Evolutionary conservation across 2,888 invertebrate species (phyloP), one percentile per base, ranked within the genome.

Genomic region (Drosophila kuntzei): DNA sequence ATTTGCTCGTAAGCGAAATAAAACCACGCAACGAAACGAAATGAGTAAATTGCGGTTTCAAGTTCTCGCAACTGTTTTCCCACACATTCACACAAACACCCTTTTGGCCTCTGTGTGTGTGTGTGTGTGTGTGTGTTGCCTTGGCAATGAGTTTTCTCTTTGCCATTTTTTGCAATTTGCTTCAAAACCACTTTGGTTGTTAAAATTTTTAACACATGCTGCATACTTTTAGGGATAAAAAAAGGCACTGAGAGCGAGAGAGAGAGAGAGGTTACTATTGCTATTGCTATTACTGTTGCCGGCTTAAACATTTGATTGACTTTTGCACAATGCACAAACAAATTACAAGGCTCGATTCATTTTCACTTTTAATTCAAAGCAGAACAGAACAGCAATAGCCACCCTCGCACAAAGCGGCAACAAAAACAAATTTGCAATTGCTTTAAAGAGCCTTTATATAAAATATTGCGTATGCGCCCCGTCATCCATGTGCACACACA

Each of bases 41-140:
- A 87, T 87, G 86, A 87, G 89, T 87, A 86, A 86, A 86, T 89
- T 86, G 86, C 85, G 87, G 89, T 82, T 74, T 80, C 78, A 81
- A 81, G 76, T 87, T 87, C 77, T 79, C 79, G 68, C 77, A 77
- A 76, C 70, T 59, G 68, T 47, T 65, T 18, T 39, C 37, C 14
- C 18, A 16, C 47, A 6, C 20, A 16, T n/a, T 3, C 60, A 18
- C 16, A 12, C 41, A 41, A 34, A 20, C 50, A 6, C 36, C 47
- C 20, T 4, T 43, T 20, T 39, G 22, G 14, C 20, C 29, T 22
- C 12, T 32, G 1, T n/a, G 7, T n/a, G 2, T 34, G 34, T n/a
- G n/a, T 34, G 32, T 29, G 29, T 29, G 29, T 29, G 29, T 29
- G 25, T 16, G 29, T 54, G 73, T 76, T 77, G 72, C 64, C 76